A percentile compares a stretch with the other conserved stretches of the same genome.
Conservation (phyloP, 1,140 invertebrate genomes). For the Pissodes strobi region DNA sequence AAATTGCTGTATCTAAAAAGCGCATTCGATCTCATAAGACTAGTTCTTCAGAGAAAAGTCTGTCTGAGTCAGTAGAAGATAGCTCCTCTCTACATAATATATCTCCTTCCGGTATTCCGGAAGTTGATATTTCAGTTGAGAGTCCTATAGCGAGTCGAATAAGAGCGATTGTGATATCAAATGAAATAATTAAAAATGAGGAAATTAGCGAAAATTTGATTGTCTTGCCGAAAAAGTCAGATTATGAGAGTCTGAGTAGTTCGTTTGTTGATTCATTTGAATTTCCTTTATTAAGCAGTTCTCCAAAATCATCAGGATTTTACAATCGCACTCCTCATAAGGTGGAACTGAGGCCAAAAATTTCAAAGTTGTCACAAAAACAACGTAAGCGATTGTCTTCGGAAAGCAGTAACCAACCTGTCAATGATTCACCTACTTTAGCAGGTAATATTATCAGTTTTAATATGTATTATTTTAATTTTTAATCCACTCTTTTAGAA, state of each 20-base stretch:
- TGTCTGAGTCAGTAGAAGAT: slow-evolving; percentile 23
- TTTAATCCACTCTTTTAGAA: neutral
- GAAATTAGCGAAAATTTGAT: slow-evolving; percentile 45
- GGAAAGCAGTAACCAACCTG: slow-evolving; percentile 26
- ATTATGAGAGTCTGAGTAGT: slow-evolving; percentile 11
- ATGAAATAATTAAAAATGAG: slow-evolving; percentile 50
- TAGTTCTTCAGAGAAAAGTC: slow-evolving; percentile 30
- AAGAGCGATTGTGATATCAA: slow-evolving; percentile 57
- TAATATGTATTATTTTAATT: no score
- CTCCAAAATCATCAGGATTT: slow-evolving; percentile 23
- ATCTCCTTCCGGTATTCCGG: slow-evolving; percentile 18
- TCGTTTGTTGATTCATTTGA: slow-evolving; percentile 42
- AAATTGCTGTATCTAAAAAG: slow-evolving; percentile 50
- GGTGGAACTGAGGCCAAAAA: slow-evolving; percentile 44
- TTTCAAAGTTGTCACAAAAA: slow-evolving; percentile 64
- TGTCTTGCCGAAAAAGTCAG: slow-evolving; percentile 27
- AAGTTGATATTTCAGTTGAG: neutral
- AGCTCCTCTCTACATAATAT: slow-evolving; percentile 26
- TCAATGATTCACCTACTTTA: slow-evolving; percentile 7
- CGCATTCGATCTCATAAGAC: slow-evolving; percentile 50
- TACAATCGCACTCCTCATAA: slow-evolving; percentile 36
- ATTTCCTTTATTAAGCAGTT: slow-evolving; percentile 44
- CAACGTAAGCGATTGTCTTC: slow-evolving; percentile 60
- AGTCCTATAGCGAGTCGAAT: slow-evolving; percentile 56
- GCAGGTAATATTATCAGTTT: no score